These are phyloP conservation scores for Leptobrachium ailaonicum DNA, from an alignment of 2,113 vertebrate species.

Conservation along the genomic window DNA sequence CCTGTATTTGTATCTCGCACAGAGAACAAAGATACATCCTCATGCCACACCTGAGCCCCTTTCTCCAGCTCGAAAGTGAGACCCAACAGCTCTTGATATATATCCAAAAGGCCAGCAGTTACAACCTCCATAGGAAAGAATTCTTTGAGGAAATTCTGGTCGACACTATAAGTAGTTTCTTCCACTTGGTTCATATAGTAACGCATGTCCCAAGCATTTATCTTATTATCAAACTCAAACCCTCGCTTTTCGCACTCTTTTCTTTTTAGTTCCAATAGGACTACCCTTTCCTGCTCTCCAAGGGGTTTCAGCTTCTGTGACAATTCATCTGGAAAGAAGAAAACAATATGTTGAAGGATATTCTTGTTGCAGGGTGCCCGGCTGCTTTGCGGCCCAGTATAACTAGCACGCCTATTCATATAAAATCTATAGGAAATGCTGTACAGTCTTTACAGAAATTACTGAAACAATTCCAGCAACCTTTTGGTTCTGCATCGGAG, in stretches of 20 bases:
- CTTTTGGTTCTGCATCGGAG: too few species aligned
- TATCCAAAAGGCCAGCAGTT: constrained; percentile 84
- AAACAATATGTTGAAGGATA: neutral
- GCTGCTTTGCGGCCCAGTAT: too few species aligned
- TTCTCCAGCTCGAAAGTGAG: constrained; percentile 81
- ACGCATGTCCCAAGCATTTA: constrained; percentile 93
- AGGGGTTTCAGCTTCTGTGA: constrained; percentile 83
- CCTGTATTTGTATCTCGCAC: constrained; percentile 75
- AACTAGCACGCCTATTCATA: too few species aligned
- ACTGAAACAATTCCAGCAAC: too few species aligned
- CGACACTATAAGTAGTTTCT: constrained; percentile 88
- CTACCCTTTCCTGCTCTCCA: constrained; percentile 81
- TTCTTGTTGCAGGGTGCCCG: too few species aligned
- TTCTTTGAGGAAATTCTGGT: constrained; percentile 94
- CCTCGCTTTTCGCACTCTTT: constrained; percentile 79
- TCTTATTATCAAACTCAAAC: constrained; percentile 71
- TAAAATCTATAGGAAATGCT: too few species aligned
- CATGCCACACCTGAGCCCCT: constrained; percentile 80
- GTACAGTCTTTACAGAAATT: too few species aligned
- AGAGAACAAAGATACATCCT: constrained; percentile 84
- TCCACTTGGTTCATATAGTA: constrained; percentile 99
- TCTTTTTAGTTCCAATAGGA: constrained; percentile 85
- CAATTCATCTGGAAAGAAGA: constrained; percentile 79
- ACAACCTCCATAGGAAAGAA: constrained; percentile 97
- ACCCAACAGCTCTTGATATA: constrained; percentile 94